Evolutionary conservation across 2,797 vertebrate genomes (phyloP), one percentile per base, ranked within the genome.

Genomic region (Knipowitschia caucasica): DNA sequence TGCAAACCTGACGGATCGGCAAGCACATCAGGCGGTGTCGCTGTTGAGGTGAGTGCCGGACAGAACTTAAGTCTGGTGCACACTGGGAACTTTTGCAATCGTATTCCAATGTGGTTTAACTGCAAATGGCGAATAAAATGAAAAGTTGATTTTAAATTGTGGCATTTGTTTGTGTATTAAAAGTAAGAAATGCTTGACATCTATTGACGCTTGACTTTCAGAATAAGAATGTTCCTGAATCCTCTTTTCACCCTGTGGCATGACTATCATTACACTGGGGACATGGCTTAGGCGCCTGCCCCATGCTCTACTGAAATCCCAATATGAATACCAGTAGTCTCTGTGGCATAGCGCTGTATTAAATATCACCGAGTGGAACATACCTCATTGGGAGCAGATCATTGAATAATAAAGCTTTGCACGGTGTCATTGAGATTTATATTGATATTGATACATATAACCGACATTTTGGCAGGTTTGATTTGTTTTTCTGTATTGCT

Each of bases 281-380:
- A 61, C 68, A 61, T 50, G 29, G 53, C 52, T 27, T 38, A 56
- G 29, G 54, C 54, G 24, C 33, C 52, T 61, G 38, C 54, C 46
- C 56, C 67, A 12, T 29, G n/a, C 17, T 12, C 46, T 49, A 51
- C 62, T 23, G 12, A 69, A 56, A 71, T 69, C 61, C 68, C 74
- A 68, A 69, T 73, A 74, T 66, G 72, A 78, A 81, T 71, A 59
- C 71, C 82, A 84, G 67, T 27, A 39, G 50, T 72, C 62, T 25
- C 50, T 61, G 50, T 53, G 62, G 73, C 44, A 61, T 73, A 73
- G 40, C 47, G 2, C 31, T 45, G 25, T 70, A 75, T 86, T 81
- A 67, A 81, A 86, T 88, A 80, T 89, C 89, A 85, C 78, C 26
- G 55, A 75, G 65, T 61, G 59, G 65, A 71, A 66, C 80, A 86